Percentiles rank a stretch among this genome's conserved stretches.
These are phyloP conservation scores for Listronotus bonariensis DNA, from an alignment of 1,140 invertebrate species.

Conservation along the genomic window DNA sequence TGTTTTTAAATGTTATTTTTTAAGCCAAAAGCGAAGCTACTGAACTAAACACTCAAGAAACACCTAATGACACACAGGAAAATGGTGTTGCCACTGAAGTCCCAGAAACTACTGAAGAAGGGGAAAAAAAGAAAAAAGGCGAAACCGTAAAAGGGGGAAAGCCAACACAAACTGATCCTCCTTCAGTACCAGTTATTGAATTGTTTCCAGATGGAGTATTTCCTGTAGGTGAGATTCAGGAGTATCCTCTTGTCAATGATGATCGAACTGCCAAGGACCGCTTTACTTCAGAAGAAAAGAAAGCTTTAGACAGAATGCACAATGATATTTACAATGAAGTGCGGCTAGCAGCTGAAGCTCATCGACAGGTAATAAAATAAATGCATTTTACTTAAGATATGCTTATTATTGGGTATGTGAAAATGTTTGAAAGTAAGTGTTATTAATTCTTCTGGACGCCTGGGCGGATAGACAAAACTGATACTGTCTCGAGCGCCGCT, in stretches of 20 bases:
- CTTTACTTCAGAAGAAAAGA: slow-evolving; percentile 89
- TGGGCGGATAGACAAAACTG: too few species aligned
- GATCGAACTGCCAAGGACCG: slow-evolving; percentile 86
- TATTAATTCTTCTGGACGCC: too few species aligned
- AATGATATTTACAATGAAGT: slow-evolving; percentile 95
- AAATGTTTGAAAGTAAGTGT: too few species aligned
- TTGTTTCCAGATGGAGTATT: slow-evolving; percentile 81
- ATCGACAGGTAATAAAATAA: slow-evolving; percentile 72
- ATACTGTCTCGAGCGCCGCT: too few species aligned
- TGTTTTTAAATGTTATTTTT: slow-evolving; percentile 19
- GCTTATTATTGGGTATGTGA: too few species aligned
- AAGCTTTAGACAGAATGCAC: slow-evolving; percentile 77
- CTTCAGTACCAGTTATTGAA: slow-evolving; percentile 74
- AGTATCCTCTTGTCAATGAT: slow-evolving; percentile 73
- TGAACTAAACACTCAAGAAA: slow-evolving; percentile 10
- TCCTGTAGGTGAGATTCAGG: slow-evolving; percentile 80
- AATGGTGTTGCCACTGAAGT: slow-evolving; percentile 46
- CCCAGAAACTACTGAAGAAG: slow-evolving; percentile 50
- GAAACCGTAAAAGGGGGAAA: slow-evolving; percentile 57
- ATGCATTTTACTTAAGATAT: too few species aligned
- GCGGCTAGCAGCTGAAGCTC: slow-evolving; percentile 94
- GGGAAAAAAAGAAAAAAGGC: slow-evolving; percentile 64
- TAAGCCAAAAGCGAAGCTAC: not conserved
- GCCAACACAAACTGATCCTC: slow-evolving; percentile 60
- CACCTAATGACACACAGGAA: slow-evolving; percentile 14